Evolutionary conservation across 2,113 vertebrate genomes (phyloP), one percentile per base, ranked within the genome.

Genomic region (Cebidichthys violaceus): DNA sequence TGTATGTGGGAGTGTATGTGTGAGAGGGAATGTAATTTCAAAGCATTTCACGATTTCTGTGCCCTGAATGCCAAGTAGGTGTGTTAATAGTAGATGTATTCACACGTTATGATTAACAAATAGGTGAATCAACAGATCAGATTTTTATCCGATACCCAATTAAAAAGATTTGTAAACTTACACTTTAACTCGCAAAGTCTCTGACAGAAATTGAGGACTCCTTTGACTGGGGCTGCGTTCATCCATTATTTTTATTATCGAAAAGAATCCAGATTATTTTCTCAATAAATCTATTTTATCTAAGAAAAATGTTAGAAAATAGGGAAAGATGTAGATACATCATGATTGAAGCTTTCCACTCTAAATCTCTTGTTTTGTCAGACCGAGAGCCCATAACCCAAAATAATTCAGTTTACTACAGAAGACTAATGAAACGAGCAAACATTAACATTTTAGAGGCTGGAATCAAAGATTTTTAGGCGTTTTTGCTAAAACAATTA

Each of bases 61-160:
- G 52, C 66, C 27, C 65, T 75, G 45, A 77, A 82, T 68, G 54
- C 35, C 29, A 64, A 77, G 3, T 24, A 29, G 5, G 17, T 70
- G 67, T 60, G 62, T 66, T 62, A n/a, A 55, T 4, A 24, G 62
- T 55, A 22, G 29, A 57, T 17, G 9, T 15, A 41, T 62, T 74
- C 9, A 75, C 9, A 9, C 9, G 3, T 10, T 13, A 45, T 54
- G 18, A 81, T 45, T 29, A 65, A 45, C n/a, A 45, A 43, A 29
- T 11, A n/a, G 18, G 4, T 61, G 57, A 35, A 27, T 69, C 18
- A 68, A 69, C 35, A 57, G 54, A 29, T 39, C 33, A n/a, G 37
- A 70, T 65, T 73, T 39, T n/a, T 17, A 64, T 43, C 50, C 59
- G 13, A 68, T 9, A 8, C 24, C 4, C 33, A 76, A 41, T 41